Percentiles rank a stretch among this genome's conserved stretches.
Evolutionary conservation across 1,140 invertebrate genomes (phyloP).

Genomic region (Pararge aegeria): DNA sequence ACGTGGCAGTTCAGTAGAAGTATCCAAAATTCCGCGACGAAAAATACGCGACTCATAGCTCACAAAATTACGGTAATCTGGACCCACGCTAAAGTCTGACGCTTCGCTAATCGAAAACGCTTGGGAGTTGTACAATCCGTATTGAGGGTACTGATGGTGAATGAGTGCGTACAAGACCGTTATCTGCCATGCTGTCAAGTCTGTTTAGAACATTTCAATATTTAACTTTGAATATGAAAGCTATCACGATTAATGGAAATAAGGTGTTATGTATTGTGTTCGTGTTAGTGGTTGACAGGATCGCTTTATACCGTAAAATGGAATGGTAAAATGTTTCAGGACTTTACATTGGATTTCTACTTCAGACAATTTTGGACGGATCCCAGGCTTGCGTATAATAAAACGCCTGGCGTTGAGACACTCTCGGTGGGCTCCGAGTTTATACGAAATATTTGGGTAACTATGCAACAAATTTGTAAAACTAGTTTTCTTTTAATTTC

Average conservation of each 20-base stretch:
- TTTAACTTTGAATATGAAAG: not conserved
- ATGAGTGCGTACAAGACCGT: not conserved
- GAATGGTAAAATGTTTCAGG: conserved; percentile 87
- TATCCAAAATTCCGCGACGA: too few species aligned
- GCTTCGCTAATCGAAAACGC: too few species aligned
- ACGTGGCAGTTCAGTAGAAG: too few species aligned
- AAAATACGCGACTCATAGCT: too few species aligned
- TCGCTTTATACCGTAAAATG: conserved; percentile 10
- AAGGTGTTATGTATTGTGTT: conserved; percentile 14
- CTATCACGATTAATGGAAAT: not conserved
- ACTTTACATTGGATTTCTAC: conserved; percentile 99
- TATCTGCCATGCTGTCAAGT: not conserved
- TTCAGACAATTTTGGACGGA: conserved; percentile 99
- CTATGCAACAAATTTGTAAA: too few species aligned
- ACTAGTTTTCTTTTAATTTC: too few species aligned
- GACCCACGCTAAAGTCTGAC: too few species aligned
- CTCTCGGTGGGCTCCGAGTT: conserved; percentile 96
- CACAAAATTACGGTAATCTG: too few species aligned
- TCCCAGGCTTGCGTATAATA: conserved; percentile 93
- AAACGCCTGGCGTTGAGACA: conserved; percentile 92
- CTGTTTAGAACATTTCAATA: not conserved
- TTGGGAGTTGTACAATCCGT: too few species aligned
- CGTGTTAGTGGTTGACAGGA: not conserved
- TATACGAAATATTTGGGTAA: conserved; percentile 96
- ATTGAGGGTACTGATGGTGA: not conserved